These are phyloP conservation scores for Archips xylosteana DNA, from an alignment of 2,888 invertebrate species.

Conservation along the genomic window DNA sequence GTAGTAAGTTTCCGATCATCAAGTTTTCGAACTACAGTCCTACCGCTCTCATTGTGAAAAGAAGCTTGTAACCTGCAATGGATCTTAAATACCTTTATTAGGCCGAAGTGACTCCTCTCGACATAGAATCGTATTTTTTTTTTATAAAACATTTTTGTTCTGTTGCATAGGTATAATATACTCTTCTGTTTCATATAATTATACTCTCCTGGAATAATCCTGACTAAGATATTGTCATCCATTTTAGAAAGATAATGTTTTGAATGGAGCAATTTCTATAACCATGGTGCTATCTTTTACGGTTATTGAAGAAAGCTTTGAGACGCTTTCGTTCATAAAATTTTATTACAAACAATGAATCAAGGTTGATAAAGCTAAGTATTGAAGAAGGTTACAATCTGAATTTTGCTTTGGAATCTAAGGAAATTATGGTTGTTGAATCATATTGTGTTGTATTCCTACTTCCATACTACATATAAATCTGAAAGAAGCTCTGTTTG, in stretches of 20 bases:
- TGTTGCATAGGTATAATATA: neutral
- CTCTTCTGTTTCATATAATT: neutral
- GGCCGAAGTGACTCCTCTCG: no score
- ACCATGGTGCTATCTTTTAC: constrained; percentile 56
- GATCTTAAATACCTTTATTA: no score
- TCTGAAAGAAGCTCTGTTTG: no score
- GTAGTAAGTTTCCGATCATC: no score
- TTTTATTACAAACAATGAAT: constrained; percentile 60
- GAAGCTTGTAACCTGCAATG: no score
- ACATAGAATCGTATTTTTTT: no score
- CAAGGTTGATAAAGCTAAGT: constrained; percentile 51
- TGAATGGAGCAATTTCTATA: constrained; percentile 55
- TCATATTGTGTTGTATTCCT: no score
- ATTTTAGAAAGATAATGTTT: constrained; percentile 38
- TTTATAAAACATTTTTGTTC: no score
- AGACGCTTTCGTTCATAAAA: constrained; percentile 53
- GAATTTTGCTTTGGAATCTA: neutral
- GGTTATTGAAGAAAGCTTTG: constrained; percentile 60
- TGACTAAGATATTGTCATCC: constrained; percentile 9
- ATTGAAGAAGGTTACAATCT: constrained; percentile 29
- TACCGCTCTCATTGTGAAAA: no score
- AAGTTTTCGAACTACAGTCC: no score
- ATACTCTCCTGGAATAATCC: constrained; percentile 1
- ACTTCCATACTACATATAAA: no score
- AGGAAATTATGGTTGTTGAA: neutral